Evolutionary conservation across 2,113 vertebrate species (phyloP).

Genomic region (Poecilia latipinna): DNA sequence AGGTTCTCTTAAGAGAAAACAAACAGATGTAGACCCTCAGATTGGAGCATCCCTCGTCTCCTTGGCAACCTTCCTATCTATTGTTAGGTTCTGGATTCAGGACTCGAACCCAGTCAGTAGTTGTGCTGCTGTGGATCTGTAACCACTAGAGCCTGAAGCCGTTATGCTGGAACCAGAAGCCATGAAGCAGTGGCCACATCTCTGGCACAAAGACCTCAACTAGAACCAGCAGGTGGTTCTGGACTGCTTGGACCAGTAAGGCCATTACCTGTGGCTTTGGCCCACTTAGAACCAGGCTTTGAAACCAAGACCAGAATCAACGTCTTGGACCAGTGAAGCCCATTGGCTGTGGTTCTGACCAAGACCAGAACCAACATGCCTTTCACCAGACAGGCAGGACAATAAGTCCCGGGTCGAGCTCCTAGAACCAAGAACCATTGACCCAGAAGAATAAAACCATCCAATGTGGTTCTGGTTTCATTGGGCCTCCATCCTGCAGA

Average conservation of each 20-base stretch:
- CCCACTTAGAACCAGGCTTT: constrained; percentile 12
- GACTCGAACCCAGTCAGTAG: constrained; percentile 41
- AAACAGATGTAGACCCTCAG: constrained; percentile 7
- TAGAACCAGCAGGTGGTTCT: constrained; percentile 9
- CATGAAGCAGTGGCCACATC: constrained; percentile 10
- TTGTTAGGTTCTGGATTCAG: constrained; percentile 35
- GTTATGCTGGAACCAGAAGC: constrained; percentile 24
- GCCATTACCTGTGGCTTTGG: background rate
- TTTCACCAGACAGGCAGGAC: background rate
- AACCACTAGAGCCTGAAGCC: constrained; percentile 12
- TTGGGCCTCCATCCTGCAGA: constrained; percentile 17
- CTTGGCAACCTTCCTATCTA: constrained; percentile 39
- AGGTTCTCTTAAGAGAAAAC: background rate
- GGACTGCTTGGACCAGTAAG: constrained; percentile 11
- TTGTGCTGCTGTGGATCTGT: constrained; percentile 62
- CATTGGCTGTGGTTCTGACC: constrained; percentile 9
- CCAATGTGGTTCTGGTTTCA: constrained; percentile 6
- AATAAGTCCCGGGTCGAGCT: background rate
- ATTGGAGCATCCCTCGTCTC: constrained; percentile 62
- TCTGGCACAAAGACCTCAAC: constrained; percentile 13
- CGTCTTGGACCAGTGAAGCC: background rate
- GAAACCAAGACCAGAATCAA: constrained; percentile 1
- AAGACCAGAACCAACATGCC: constrained; percentile 15
- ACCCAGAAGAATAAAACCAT: constrained; percentile 13
- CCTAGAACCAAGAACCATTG: constrained; percentile 14